Percentiles rank a stretch among this genome's conserved stretches.
These are phyloP conservation scores for Poecilus cupreus DNA, from an alignment of 2,888 invertebrate genomes.

Conservation along the genomic window DNA sequence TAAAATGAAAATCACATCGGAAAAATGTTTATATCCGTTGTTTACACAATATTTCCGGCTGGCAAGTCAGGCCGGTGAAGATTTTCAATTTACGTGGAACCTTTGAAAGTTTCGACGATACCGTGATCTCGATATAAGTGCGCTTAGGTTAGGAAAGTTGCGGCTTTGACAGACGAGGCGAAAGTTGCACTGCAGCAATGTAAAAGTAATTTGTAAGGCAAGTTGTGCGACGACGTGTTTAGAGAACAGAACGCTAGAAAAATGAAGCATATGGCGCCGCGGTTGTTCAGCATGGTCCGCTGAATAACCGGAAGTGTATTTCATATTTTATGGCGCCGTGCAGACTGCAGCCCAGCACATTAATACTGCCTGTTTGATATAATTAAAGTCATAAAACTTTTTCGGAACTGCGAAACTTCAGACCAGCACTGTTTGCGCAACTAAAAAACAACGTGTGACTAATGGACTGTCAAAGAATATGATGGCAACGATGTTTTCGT, in stretches of 20 bases:
- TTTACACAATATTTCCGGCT: conserved; percentile 59
- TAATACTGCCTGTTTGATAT: conserved; percentile 59
- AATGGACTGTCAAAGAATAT: conserved; percentile 55
- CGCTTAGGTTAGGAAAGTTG: conserved; percentile 11
- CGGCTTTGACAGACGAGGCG: conserved; percentile 43
- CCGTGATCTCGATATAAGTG: conserved; percentile 38
- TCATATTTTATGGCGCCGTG: conserved; percentile 55
- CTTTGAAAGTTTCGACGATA: conserved; percentile 44
- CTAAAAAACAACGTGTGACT: conserved; percentile 49
- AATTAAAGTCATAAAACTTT: conserved; percentile 60
- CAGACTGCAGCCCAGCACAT: conserved; percentile 51
- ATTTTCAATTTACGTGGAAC: conserved; percentile 37
- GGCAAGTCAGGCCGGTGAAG: conserved; percentile 14
- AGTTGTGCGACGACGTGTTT: conserved; percentile 50
- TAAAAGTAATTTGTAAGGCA: conserved; percentile 54
- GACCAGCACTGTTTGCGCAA: conserved; percentile 29
- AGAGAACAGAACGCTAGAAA: conserved; percentile 48
- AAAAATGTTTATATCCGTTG: conserved; percentile 51
- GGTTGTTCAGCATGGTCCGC: conserved; percentile 37
- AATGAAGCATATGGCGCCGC: conserved; percentile 56
- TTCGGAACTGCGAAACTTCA: conserved; percentile 50
- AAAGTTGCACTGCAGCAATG: conserved; percentile 39
- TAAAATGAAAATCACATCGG: conserved; percentile 51
- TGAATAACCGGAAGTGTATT: conserved; percentile 58
- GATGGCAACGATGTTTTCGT: conserved; percentile 14